These are phyloP conservation scores for Choristoneura rosaceana DNA, from an alignment of 2,888 invertebrate genomes.

Conservation along the genomic window DNA sequence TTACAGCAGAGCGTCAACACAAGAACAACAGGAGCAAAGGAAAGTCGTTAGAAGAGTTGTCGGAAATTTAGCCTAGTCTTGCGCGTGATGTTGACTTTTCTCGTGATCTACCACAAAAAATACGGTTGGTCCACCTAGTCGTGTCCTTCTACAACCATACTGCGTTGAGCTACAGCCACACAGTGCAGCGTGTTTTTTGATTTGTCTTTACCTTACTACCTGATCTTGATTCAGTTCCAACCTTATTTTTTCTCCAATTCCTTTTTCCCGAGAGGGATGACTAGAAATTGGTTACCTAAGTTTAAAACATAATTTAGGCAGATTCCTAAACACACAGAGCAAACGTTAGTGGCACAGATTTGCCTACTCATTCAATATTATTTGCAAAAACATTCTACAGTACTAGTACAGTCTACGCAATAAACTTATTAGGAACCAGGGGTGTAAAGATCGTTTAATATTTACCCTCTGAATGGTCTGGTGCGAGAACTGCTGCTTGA, in stretches of 20 bases:
- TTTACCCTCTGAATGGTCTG: constrained; percentile 82
- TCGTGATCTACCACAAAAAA: constrained; percentile 26
- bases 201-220: constrained; percentile 79
- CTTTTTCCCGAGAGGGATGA: constrained; percentile 80
- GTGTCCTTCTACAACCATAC: constrained; percentile 49
- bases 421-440: constrained; percentile 23
- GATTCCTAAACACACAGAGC: constrained; percentile 48
- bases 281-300: constrained; percentile 80
- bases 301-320: constrained; percentile 70
- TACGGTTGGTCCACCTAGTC: constrained; percentile 46
- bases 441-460: constrained; percentile 48
- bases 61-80: constrained; percentile 28
- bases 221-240: constrained; percentile 82
- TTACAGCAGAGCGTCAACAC: constrained; percentile 33
- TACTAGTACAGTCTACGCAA: constrained; percentile 29
- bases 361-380: constrained; percentile 28
- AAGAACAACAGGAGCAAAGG: constrained; percentile 27
- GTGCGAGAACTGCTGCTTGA: constrained; percentile 81
- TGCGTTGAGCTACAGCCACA: constrained; percentile 67
- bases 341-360: constrained; percentile 34
- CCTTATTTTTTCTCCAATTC: constrained; percentile 83
- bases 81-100: constrained; percentile 33
- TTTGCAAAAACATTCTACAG: constrained; percentile 21
- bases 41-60: constrained; percentile 11
- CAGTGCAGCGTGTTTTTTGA: constrained; percentile 68